These are phyloP conservation scores for Drosophila prosaltans DNA, from an alignment of 1,140 invertebrate genomes.

Conservation along the genomic window DNA sequence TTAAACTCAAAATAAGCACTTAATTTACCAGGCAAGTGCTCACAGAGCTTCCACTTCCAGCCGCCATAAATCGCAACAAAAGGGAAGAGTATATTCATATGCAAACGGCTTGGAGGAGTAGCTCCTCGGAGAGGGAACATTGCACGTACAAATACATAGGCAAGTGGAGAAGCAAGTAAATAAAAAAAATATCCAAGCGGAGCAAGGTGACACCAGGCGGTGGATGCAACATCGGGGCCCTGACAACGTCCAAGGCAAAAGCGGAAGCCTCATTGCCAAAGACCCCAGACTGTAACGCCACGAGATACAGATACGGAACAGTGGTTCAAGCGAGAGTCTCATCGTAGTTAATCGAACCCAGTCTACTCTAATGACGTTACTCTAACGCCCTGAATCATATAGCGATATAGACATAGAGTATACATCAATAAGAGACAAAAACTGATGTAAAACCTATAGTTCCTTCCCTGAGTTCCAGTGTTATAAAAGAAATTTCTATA, in stretches of 20 bases:
- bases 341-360: too few relatives aligned
- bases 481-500: too few relatives aligned
- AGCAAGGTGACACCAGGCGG: slow-evolving; percentile 15
- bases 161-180: slow-evolving; percentile 42
- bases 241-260: slow-evolving; percentile 58
- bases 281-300: slow-evolving; percentile 33
- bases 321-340: too few relatives aligned
- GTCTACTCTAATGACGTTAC: too few relatives aligned
- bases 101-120: slow-evolving; percentile 16
- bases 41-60: slow-evolving; percentile 57
- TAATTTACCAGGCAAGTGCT: slow-evolving; percentile 78
- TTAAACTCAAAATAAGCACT: slow-evolving; percentile 80
- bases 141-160: slow-evolving; percentile 40
- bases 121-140: slow-evolving; percentile 31
- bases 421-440: too few relatives aligned
- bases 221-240: background rate
- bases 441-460: too few relatives aligned
- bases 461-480: too few relatives aligned
- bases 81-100: slow-evolving; percentile 19
- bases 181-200: slow-evolving; percentile 37
- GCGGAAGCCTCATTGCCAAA: slow-evolving; percentile 58
- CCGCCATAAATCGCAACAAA: slow-evolving; percentile 49
- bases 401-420: too few relatives aligned
- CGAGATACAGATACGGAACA: slow-evolving; percentile 18
- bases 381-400: too few relatives aligned